Evolutionary conservation across 2,888 invertebrate genomes (phyloP), one percentile per base, ranked within the genome.

Genomic region (Nomada goodeniana): DNA sequence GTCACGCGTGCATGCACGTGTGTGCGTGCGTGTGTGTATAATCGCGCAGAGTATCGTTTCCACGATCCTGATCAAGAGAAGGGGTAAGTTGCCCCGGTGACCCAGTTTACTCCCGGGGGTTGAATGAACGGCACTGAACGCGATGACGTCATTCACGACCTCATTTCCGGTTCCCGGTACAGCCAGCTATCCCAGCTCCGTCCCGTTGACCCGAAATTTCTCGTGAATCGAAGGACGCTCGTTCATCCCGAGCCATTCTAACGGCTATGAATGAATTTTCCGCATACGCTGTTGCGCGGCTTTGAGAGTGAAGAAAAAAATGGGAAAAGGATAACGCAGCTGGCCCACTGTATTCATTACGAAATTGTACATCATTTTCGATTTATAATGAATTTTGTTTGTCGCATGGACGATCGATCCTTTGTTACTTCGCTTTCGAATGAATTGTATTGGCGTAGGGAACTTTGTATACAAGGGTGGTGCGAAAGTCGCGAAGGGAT

Each of bases 111-210:
- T 83, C 90, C 89, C 85, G 87, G 89, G 91, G 92, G 93, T 92
- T 93, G 92, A 93, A 93, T 92, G 93, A 92, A 93, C 92, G 90
- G 81, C 84, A 84, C 80, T 87, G 85, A 83, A 82, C 86, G 82
- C 85, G 77, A 87, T 92, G 93, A 93, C 93, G 93, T 93, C 93
- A 93, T 91, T 88, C 81, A 55, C 87, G 92, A 91, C 92, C 92
- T 89, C 87, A 89, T 92, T 92, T 92, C 91, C 90, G 92, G 91
- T 90, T 90, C 90, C 90, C 90, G 87, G 89, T 89, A 85, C 89
- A 88, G 85, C 83, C 86, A 88, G 90, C 85, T 86, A 86, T 86
- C 86, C 84, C 84, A 79, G 85, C 83, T 69, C 81, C 87, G 84
- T 88, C 89, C 89, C 89, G 90, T 90, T 90, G 90, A 90, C 91